Base-by-base conservation (phyloP, 2,888 invertebrate species). In the Empis livida region DNA sequence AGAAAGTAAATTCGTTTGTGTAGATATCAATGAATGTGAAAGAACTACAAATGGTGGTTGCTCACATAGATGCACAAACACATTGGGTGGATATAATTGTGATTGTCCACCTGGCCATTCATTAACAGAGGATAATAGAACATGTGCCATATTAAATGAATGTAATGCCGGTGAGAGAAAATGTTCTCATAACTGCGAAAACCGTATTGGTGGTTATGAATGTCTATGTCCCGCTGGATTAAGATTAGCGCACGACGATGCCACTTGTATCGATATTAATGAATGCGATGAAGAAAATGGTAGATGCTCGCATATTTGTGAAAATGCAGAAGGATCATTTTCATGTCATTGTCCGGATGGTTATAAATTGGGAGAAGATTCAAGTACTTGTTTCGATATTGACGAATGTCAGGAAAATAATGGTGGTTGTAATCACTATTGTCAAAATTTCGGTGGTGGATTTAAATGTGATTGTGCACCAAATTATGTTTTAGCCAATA, bases 211-310 rank as follows among this genome's bases (percentile, higher is more conserved):
- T 3, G 65, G 70, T 31, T 71, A 72, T 45, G 65, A 65, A 37
- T 80, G 80, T 56, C 61, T 69, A 1, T 80, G 80, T 58, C 71
- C 74, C 0, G 55, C 62, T 16, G 75, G 73, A 2, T 68, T 70
- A 49, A 67, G 71, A 17, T 52, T 59, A 2, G 51, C 59, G 43
- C 43, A 46, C 5, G 54, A 55, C 48, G 54, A 51, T 27, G 65
- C 61, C 48, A 70, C 71, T 50, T 59, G 58, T 42, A 49, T 62
- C 9, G 58, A 61, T 44, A 55, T 67, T 10, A 68, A 78, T 62
- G 61, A 61, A 52, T 82, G 82, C 55, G 59, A 61, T 11, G 52
- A 50, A 35, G 59, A 60, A 9, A 50, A 45, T 0, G 39, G 17
- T 14, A 67, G 68, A 39, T 61, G 62, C 42, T 59, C 59, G 9